Evolutionary conservation across 1,140 invertebrate species (phyloP).

Genomic region (fruit fly (Drosophila melanogaster)): DNA sequence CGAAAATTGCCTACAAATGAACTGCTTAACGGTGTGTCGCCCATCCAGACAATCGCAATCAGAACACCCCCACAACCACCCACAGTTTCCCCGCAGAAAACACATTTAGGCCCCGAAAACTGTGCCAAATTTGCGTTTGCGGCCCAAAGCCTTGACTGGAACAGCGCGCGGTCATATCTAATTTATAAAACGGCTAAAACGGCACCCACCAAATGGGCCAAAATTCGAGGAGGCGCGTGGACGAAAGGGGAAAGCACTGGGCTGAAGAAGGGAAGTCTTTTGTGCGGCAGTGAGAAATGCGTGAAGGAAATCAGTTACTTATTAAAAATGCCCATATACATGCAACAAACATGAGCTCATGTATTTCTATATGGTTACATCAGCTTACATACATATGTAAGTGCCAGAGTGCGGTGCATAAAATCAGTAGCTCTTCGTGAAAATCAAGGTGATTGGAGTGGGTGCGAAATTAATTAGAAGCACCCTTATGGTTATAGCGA

Average conservation of each 20-base stretch:
- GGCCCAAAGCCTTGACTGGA: slow-evolving; percentile 36
- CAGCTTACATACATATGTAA: slow-evolving; percentile 5
- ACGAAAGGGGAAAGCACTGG: slow-evolving; percentile 11
- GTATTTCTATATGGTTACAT: slow-evolving; percentile 35
- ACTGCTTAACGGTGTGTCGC: slow-evolving; percentile 80
- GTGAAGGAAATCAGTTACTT: slow-evolving; percentile 69
- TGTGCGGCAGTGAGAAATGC: slow-evolving; percentile 25
- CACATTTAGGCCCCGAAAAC: slow-evolving; percentile 64
- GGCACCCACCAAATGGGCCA: slow-evolving; percentile 53
- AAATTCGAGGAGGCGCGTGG: neutral
- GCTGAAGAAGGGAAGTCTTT: neutral
- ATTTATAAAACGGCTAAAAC: slow-evolving; percentile 74
- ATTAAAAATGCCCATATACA: slow-evolving; percentile 82
- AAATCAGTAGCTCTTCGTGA: slow-evolving; percentile 58
- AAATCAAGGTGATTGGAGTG: slow-evolving; percentile 21
- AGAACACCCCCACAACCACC: slow-evolving; percentile 19
- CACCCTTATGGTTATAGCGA: slow-evolving; percentile 16
- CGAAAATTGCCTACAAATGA: slow-evolving; percentile 81
- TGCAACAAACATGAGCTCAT: slow-evolving; percentile 59
- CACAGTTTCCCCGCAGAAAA: slow-evolving; percentile 15
- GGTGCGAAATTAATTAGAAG: slow-evolving; percentile 72
- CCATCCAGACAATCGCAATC: slow-evolving; percentile 53
- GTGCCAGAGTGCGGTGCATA: slow-evolving; percentile 41
- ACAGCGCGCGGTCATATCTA: slow-evolving; percentile 68
- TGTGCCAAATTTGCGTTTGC: slow-evolving; percentile 66